phyloP scores from a whole-genome alignment of 2,888 invertebrate genomes.

The Oscheius sp. region DNA sequence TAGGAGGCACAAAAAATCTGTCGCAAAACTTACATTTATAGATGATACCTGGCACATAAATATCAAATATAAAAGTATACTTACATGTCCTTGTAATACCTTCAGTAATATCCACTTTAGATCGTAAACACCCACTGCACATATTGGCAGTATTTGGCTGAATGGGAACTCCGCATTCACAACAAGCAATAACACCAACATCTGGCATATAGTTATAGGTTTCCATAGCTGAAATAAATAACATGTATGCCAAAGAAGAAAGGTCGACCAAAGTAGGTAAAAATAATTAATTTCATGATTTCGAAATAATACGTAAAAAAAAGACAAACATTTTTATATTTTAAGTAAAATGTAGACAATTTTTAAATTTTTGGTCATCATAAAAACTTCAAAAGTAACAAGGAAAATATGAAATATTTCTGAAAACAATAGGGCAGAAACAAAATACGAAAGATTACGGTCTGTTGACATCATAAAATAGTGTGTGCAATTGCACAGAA shows the following conservation, averaged over 20 bases:
- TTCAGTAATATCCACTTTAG: constrained; percentile 92
- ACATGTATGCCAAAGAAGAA: not conserved
- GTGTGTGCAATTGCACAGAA: too few relatives aligned
- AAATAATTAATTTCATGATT: too few relatives aligned
- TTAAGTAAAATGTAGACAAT: too few relatives aligned
- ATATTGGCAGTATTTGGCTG: constrained; percentile 95
- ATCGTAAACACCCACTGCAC: constrained; percentile 92
- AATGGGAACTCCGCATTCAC: constrained; percentile 89
- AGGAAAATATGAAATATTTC: not conserved
- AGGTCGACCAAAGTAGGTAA: too few relatives aligned
- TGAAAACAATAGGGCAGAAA: too few relatives aligned
- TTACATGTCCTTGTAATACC: constrained; percentile 86
- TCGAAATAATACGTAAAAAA: too few relatives aligned
- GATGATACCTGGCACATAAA: constrained; percentile 55
- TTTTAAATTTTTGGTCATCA: too few relatives aligned
- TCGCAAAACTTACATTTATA: constrained; percentile 73
- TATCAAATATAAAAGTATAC: constrained; percentile 8
- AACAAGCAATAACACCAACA: constrained; percentile 76
- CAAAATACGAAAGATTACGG: too few relatives aligned
- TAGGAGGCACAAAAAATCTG: constrained; percentile 87
- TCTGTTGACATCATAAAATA: too few relatives aligned
- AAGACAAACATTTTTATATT: too few relatives aligned
- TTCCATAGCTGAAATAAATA: constrained; percentile 37
- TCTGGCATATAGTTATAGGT: constrained; percentile 35
- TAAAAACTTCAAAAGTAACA: not conserved